Conservation (phyloP, 2,888 invertebrate species). For the Leucozona laternaria region DNA sequence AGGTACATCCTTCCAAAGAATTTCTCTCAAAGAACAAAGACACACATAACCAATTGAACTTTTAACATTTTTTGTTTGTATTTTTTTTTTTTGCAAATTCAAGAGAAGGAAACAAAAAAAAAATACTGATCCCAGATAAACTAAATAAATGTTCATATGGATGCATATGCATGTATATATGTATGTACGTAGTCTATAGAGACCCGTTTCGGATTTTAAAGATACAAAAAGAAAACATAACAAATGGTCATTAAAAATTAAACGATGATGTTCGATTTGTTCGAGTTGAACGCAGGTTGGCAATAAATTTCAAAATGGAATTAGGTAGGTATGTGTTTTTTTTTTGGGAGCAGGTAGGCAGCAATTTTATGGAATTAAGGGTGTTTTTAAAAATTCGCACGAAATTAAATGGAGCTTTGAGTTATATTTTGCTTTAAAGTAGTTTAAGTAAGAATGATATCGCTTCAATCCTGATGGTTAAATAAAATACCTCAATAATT, state of each 20-base stretch:
- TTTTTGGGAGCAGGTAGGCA: slow-evolving; percentile 8
- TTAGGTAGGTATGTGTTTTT: not conserved
- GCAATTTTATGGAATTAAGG: not conserved
- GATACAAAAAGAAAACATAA: not conserved
- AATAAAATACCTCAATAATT: not conserved
- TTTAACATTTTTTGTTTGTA: not conserved
- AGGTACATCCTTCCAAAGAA: not conserved
- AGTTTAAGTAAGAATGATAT: no score
- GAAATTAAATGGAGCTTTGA: not conserved
- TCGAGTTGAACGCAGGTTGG: slow-evolving; percentile 18
- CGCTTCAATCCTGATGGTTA: no score
- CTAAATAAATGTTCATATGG: not conserved
- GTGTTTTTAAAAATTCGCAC: not conserved
- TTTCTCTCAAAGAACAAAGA: slow-evolving; percentile 18
- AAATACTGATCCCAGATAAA: slow-evolving; percentile 12
- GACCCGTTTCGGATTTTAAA: not conserved
- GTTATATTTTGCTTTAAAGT: not conserved
- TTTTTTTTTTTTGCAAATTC: slow-evolving; percentile 14
- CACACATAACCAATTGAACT: slow-evolving; percentile 30
- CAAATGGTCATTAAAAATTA: slow-evolving; percentile 45
- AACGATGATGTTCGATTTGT: slow-evolving; percentile 33
- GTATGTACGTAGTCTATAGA: not conserved
- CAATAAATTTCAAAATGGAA: slow-evolving; percentile 18
- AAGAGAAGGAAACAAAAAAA: not conserved
- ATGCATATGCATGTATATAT: no score